A percentile compares a stretch with the other conserved stretches of the same genome.
Evolutionary conservation across 2,797 vertebrate genomes (phyloP).

Genomic region (Pangasius sanitwongsei): DNA sequence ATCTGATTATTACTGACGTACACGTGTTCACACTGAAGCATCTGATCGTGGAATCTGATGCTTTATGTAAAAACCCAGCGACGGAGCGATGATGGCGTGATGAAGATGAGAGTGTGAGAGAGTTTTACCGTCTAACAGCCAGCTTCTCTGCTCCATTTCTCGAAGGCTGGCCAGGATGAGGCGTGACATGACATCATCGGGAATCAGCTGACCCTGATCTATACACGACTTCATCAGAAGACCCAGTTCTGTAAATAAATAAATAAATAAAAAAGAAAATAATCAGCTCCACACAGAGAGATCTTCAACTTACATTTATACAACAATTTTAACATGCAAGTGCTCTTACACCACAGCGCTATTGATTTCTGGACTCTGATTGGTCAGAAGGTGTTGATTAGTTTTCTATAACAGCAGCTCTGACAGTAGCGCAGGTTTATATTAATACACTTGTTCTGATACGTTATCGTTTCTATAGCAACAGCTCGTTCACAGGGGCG

Average conservation of each 20-base stretch:
- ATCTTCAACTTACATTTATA: background rate
- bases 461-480: too few relatives aligned
- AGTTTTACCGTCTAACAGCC: slow-evolving; percentile 91
- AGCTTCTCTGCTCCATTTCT: slow-evolving; percentile 72
- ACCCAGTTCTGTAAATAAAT: too few relatives aligned
- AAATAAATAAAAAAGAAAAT: background rate
- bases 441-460: background rate
- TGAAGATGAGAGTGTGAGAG: background rate
- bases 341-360: background rate
- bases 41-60: background rate
- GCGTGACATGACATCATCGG: slow-evolving; percentile 90
- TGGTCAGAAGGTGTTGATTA: background rate
- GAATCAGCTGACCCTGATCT: slow-evolving; percentile 90
- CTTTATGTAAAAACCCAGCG: too few relatives aligned
- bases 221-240: slow-evolving; percentile 91
- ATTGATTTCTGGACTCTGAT: background rate
- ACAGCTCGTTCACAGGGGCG: too few relatives aligned
- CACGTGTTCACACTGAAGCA: background rate
- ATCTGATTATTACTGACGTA: too few relatives aligned
- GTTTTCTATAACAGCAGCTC: background rate
- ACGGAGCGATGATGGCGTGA: background rate
- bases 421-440: background rate
- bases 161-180: slow-evolving; percentile 86
- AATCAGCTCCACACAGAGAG: background rate
- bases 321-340: background rate